phyloP scores from a whole-genome alignment of 2,888 invertebrate genomes.

The Parnassius glacialis region DNA sequence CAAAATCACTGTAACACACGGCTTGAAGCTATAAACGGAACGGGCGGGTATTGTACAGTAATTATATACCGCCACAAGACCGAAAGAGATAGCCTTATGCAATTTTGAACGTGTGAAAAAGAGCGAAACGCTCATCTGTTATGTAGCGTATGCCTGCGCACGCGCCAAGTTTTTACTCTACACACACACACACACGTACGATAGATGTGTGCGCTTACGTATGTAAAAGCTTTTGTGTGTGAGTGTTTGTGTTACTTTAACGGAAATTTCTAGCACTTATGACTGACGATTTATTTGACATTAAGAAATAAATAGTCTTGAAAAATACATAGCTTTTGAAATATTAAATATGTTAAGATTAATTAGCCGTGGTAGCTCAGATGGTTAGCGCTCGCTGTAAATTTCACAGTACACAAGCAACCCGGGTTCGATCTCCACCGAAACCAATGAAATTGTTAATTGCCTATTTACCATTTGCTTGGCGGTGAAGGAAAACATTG shows the following conservation, averaged over 20 bases:
- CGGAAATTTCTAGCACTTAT: conserved; percentile 65
- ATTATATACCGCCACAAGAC: conserved; percentile 43
- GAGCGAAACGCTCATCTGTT: conserved; percentile 47
- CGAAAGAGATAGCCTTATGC: conserved; percentile 35
- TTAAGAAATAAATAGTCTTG: conserved; percentile 46
- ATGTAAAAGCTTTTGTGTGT: conserved; percentile 27
- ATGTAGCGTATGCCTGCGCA: conserved; percentile 49
- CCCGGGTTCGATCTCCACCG: too few relatives aligned
- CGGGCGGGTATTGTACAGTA: conserved; percentile 50
- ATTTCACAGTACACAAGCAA: too few relatives aligned
- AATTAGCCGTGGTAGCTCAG: too few relatives aligned
- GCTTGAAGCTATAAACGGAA: conserved; percentile 37
- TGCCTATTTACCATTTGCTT: too few relatives aligned
- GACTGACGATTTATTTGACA: conserved; percentile 57
- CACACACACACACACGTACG: conserved; percentile 41
- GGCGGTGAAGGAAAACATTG: too few relatives aligned
- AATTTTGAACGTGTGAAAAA: conserved; percentile 29
- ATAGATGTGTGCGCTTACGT: conserved; percentile 29
- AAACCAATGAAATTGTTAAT: too few relatives aligned
- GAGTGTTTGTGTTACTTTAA: conserved; percentile 41
- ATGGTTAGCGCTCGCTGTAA: too few relatives aligned
- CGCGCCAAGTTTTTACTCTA: conserved; percentile 57
- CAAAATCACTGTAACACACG: conserved; percentile 36
- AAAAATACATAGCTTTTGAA: conserved; percentile 38
- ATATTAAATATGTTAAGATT: too few relatives aligned